Base-by-base conservation (phyloP, 1,140 invertebrate species). In the Leptonema lineaticorne region DNA sequence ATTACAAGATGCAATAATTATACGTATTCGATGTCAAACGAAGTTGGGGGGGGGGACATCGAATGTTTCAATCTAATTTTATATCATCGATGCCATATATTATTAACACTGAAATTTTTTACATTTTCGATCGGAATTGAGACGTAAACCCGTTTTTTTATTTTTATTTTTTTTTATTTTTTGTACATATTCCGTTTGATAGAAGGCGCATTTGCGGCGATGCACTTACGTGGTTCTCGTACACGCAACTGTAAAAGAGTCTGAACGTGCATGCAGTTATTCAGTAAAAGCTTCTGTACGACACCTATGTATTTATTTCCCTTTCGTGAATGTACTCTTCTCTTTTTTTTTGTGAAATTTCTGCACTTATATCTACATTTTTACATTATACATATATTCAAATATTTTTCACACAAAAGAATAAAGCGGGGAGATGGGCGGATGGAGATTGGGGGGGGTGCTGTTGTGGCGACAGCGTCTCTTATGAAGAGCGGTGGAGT, bases 331-430 rank as follows among this genome's bases (percentile, higher is more conserved):
- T 2, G 11, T 16, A 2, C 37, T n/a, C 56, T 28, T 6, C 58
- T 20, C 58, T 16, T 20, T 16, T 14, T 46, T 24, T n/a, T 22
- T 26, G 70, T 66, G 67, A 72, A 69, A 72, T 72, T 71, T 72
- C 67, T 67, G 70, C 59, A 72, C 69, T 72, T 67, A 59, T 69
- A 69, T 72, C 65, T 69, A 67, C 67, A 69, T 72, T 72, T 68
- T 69, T 72, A 72, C 70, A 72, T 72, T 69, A 72, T 72, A 72
- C 70, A 72, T 71, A 63, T 71, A 67, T 67, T 53, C 67, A 72
- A 72, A 72, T 69, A 69, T 69, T 69, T 69, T 71, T 71, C 67
- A 28, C 67, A 69, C 70, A 69, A 69, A 72, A 67, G 70, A 57
- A 56, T 50, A 68, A 59, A 69, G 46, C 18, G 16, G 14, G 20